Percentiles rank a stretch among this genome's conserved stretches.
These are phyloP conservation scores for Otus sunia DNA, from an alignment of 2,113 vertebrate genomes.

Conservation along the genomic window DNA sequence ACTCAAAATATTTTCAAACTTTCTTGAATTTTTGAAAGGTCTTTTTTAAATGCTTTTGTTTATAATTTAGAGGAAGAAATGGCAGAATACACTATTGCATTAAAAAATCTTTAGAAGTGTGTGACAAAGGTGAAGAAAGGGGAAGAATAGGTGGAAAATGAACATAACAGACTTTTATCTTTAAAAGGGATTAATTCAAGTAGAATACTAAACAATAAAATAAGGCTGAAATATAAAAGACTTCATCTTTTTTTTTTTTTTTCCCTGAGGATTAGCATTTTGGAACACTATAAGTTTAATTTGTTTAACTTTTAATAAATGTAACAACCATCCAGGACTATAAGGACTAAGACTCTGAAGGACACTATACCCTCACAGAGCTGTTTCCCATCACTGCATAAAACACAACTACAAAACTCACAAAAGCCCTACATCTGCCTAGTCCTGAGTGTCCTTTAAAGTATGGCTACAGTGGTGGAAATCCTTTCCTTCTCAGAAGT, in stretches of 20 bases:
- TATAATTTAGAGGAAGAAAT: neutral
- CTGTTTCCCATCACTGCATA: neutral
- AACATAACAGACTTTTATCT: neutral
- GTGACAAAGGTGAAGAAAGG: neutral
- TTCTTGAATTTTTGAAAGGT: neutral
- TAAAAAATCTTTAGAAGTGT: neutral
- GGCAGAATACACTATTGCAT: neutral
- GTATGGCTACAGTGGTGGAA: neutral
- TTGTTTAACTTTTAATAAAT: neutral
- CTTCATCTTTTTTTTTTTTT: too few relatives aligned
- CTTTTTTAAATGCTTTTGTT: neutral
- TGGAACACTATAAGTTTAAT: neutral
- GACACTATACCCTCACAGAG: fast-evolving
- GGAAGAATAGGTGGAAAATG: neutral
- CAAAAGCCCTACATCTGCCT: neutral
- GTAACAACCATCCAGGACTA: neutral
- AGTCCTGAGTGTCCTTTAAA: neutral
- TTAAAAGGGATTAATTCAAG: neutral
- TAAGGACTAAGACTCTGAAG: neutral
- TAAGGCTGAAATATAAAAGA: neutral
- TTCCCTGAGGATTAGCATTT: fast-evolving
- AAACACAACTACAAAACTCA: neutral
- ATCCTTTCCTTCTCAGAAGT: neutral
- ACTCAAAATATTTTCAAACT: neutral
- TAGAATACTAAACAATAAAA: neutral